Percentiles rank a stretch among this genome's conserved stretches.
phyloP scores from a whole-genome alignment of 2,113 vertebrate species.

The Prunella himalayana region DNA sequence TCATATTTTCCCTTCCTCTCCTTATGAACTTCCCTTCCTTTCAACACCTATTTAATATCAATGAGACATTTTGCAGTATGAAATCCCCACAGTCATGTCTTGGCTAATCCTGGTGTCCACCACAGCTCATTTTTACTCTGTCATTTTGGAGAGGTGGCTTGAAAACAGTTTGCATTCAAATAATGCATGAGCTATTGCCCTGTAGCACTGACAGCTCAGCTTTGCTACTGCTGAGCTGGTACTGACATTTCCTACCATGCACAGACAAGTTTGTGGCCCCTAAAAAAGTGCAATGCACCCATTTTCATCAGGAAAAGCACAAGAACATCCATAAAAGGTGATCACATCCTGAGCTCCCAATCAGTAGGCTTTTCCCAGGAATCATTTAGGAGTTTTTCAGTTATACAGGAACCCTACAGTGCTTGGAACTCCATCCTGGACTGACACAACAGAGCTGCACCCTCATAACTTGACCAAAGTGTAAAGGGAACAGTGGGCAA shows the following conservation, averaged over 20 bases:
- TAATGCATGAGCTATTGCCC: not conserved
- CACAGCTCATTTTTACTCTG: not conserved
- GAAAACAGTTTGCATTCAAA: not conserved
- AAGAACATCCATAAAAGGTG: not conserved
- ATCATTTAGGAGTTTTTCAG: not conserved
- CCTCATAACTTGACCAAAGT: not conserved
- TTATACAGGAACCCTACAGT: not conserved
- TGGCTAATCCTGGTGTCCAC: not conserved
- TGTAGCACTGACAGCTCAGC: not conserved
- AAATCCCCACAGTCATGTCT: not conserved
- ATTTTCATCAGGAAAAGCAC: not conserved
- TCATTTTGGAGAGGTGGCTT: not conserved
- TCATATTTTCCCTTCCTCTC: not conserved
- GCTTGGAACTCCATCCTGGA: not conserved
- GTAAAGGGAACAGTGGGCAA: not conserved
- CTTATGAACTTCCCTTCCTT: not conserved
- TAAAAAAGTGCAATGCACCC: not conserved
- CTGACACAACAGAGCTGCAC: not conserved
- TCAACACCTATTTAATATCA: not conserved
- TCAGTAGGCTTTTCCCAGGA: not conserved
- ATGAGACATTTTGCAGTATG: not conserved
- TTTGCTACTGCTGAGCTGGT: not conserved
- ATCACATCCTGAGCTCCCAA: not conserved
- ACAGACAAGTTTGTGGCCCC: not conserved
- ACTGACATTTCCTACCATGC: not conserved